A percentile compares a stretch with the other conserved stretches of the same genome.
Conservation (phyloP, 2,113 vertebrate genomes). For the Anarrhichthys ocellatus region DNA sequence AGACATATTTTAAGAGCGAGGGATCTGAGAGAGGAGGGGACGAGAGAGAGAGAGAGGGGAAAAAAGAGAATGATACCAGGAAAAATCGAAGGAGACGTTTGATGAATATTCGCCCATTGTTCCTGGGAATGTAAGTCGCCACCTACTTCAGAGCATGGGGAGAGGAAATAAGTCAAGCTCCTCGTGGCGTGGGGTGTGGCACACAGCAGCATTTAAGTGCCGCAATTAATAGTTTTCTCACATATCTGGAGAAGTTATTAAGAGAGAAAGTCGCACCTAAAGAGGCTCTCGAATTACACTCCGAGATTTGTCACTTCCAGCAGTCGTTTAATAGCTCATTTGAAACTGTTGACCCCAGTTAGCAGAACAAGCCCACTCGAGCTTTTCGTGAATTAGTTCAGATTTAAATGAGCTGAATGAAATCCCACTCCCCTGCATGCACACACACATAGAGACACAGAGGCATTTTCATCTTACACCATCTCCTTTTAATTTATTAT, state of each 20-base stretch:
- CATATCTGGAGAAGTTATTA: constrained; percentile 80
- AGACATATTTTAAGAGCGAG: constrained; percentile 66
- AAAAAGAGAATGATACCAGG: constrained; percentile 24
- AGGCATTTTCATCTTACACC: constrained; percentile 2
- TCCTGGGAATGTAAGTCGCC: constrained; percentile 63
- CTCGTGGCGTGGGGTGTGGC: constrained; percentile 66
- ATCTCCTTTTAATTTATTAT: constrained; percentile 21
- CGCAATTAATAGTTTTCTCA: constrained; percentile 81
- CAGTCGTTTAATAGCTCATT: constrained; percentile 81
- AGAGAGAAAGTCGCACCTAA: constrained; percentile 73
- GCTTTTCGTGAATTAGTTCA: constrained; percentile 74
- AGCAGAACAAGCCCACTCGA: constrained; percentile 76
- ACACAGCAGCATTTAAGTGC: constrained; percentile 68
- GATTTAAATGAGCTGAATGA: constrained; percentile 60
- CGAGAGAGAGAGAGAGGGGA: neutral
- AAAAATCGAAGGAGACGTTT: constrained; percentile 73
- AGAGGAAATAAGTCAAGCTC: constrained; percentile 58
- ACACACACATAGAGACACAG: constrained; percentile 3
- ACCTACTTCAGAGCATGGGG: constrained; percentile 52
- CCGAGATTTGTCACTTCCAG: constrained; percentile 74
- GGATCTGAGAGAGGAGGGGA: constrained; percentile 18
- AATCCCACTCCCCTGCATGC: constrained; percentile 34
- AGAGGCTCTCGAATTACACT: constrained; percentile 81
- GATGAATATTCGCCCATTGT: constrained; percentile 75
- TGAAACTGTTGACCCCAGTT: constrained; percentile 81